phyloP scores from a whole-genome alignment of 2,113 vertebrate species.

The Cynopterus brachyotis region DNA sequence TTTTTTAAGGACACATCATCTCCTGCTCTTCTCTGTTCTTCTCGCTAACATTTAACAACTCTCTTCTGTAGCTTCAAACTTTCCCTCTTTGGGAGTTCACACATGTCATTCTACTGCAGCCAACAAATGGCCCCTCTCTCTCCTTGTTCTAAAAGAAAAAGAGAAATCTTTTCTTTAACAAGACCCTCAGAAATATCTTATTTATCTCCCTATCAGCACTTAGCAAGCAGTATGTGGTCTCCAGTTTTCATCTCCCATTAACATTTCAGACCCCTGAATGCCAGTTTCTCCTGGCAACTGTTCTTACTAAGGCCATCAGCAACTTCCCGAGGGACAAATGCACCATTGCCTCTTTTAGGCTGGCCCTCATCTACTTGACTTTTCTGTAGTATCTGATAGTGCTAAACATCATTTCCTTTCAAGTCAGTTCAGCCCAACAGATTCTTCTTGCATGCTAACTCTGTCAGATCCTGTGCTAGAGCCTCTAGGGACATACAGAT shows the following conservation, averaged over 20 bases:
- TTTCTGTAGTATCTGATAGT: background rate
- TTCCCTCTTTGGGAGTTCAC: background rate
- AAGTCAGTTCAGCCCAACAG: background rate
- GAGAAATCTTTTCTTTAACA: background rate
- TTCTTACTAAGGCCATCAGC: background rate
- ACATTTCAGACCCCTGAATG: background rate
- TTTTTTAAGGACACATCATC: background rate
- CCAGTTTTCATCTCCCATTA: background rate
- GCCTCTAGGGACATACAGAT: background rate
- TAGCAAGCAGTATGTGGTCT: background rate
- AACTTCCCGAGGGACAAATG: background rate
- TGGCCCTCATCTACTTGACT: background rate
- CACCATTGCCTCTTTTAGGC: background rate
- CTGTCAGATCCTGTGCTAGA: background rate
- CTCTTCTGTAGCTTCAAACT: background rate
- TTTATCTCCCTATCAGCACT: background rate
- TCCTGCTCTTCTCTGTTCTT: background rate
- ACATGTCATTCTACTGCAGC: background rate
- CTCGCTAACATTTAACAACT: background rate
- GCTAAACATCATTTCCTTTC: background rate
- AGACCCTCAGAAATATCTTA: background rate
- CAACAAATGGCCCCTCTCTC: background rate
- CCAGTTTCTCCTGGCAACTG: background rate
- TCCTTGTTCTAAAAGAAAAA: background rate
- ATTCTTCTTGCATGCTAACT: background rate